phyloP scores from a whole-genome alignment of 2,888 invertebrate genomes.

The Rambutsinella grinnellia region DNA sequence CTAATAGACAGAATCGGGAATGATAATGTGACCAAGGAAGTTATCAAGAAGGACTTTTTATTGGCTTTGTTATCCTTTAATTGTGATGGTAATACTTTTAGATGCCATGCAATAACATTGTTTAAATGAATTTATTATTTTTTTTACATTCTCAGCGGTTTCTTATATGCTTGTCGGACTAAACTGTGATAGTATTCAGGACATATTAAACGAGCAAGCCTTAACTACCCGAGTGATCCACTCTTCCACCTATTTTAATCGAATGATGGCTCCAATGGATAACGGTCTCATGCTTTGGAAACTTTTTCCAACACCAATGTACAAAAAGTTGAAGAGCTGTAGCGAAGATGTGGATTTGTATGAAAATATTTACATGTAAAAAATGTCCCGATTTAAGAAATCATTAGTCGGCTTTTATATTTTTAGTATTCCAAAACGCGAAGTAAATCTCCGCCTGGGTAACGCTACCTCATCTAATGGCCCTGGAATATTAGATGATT shows the following conservation, averaged over 20 bases:
- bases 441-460: constrained; percentile 4
- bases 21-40: constrained; percentile 67
- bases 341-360: constrained; percentile 81
- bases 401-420: background rate
- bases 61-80: constrained; percentile 80
- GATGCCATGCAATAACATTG: background rate
- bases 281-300: constrained; percentile 81
- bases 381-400: background rate
- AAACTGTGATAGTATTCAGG: constrained; percentile 35
- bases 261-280: constrained; percentile 78
- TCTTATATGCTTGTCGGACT: constrained; percentile 51
- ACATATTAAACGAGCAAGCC: constrained; percentile 72
- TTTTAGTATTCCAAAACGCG: constrained; percentile 32
- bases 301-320: constrained; percentile 80
- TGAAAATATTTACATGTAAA: background rate
- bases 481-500: constrained; percentile 76
- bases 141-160: constrained; percentile 32
- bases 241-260: constrained; percentile 82
- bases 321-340: constrained; percentile 77
- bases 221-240: constrained; percentile 78
- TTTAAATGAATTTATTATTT: background rate
- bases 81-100: constrained; percentile 78
- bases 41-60: constrained; percentile 75
- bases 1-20: constrained; percentile 72
- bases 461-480: constrained; percentile 2